Evolutionary conservation across 2,888 invertebrate genomes (phyloP).

Genomic region (Omphaloscelis lunosa): DNA sequence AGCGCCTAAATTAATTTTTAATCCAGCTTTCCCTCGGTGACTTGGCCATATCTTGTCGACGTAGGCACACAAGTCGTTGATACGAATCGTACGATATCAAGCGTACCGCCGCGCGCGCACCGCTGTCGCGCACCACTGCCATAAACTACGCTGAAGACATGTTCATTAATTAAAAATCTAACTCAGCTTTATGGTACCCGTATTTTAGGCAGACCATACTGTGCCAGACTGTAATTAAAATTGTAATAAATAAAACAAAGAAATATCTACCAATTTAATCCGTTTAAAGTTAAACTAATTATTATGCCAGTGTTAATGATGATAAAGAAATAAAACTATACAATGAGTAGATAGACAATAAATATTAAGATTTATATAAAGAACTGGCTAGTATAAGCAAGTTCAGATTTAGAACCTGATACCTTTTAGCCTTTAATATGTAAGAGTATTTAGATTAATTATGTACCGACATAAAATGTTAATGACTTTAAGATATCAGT

Average conservation of each 20-base stretch:
- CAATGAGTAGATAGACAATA: not conserved
- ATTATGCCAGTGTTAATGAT: not conserved
- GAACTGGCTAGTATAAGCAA: conserved; percentile 4
- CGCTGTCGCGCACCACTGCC: conserved; percentile 51
- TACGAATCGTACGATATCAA: conserved; percentile 73
- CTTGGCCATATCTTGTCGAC: conserved; percentile 81
- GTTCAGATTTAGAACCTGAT: conserved; percentile 39
- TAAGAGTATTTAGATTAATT: conserved; percentile 20
- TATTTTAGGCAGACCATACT: conserved; percentile 31
- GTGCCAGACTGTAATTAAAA: conserved; percentile 4
- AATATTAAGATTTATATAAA: conserved; percentile 19
- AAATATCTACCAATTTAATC: not conserved
- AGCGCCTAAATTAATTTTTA: conserved; percentile 89
- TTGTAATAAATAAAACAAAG: conserved; percentile 6
- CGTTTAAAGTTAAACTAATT: not conserved
- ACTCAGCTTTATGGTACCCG: conserved; percentile 48
- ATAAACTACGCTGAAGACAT: conserved; percentile 69
- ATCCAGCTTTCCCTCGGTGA: conserved; percentile 86
- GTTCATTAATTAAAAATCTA: conserved; percentile 65
- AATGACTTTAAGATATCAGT: conserved; percentile 36
- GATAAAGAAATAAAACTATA: conserved; percentile 21
- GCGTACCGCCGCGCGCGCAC: conserved; percentile 59
- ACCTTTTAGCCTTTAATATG: conserved; percentile 24
- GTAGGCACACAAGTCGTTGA: conserved; percentile 78
- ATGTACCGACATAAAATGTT: conserved; percentile 17